phyloP scores from a whole-genome alignment of 2,888 invertebrate genomes.

The Cheilosia vulpina region DNA sequence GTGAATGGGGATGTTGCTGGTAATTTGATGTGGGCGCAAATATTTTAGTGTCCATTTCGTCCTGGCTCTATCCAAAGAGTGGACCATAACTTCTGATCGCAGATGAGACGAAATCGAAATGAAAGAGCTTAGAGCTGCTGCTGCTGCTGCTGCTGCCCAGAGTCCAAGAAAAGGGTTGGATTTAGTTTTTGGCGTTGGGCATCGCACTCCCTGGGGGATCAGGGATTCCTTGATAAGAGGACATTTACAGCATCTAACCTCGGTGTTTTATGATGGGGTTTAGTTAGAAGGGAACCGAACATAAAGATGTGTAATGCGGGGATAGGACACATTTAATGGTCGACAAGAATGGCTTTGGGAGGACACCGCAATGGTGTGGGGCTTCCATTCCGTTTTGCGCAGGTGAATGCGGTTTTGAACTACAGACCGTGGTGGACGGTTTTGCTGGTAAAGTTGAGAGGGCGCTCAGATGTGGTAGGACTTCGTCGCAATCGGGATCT shows the following conservation, averaged over 20 bases:
- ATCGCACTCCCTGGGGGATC: constrained; percentile 52
- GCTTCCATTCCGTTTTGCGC: neutral
- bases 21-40: constrained; percentile 77
- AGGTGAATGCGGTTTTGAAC: no score
- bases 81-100: constrained; percentile 83
- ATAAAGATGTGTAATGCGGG: constrained; percentile 59
- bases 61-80: constrained; percentile 81
- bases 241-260: constrained; percentile 74
- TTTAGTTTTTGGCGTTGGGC: constrained; percentile 17
- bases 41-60: constrained; percentile 83
- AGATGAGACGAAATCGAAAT: constrained; percentile 78
- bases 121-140: constrained; percentile 54
- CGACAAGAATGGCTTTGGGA: neutral
- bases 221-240: constrained; percentile 57
- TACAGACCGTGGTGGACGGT: no score
- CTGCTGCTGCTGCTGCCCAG: neutral
- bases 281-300: constrained; percentile 42
- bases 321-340: constrained; percentile 54
- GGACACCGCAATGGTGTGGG: neutral
- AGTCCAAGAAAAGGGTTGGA: constrained; percentile 60
- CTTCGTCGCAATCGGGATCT: no score
- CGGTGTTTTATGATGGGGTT: constrained; percentile 70
- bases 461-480: no score
- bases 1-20: constrained; percentile 29
- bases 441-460: no score